phyloP scores from a whole-genome alignment of 2,797 vertebrate species.

The Rhadinocentrus ornatus region DNA sequence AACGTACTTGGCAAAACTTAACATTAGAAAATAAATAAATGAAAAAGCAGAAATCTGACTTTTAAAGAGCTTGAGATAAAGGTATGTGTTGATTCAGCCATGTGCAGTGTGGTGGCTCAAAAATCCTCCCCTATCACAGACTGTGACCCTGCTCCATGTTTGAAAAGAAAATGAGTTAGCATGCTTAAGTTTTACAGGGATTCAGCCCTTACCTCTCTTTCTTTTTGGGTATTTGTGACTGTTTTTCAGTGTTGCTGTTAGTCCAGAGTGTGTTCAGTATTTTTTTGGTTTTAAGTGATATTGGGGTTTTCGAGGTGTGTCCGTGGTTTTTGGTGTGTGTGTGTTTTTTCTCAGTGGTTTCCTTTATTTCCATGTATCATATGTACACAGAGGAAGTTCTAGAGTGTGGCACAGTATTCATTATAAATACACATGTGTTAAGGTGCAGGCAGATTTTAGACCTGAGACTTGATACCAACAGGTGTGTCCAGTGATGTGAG shows the following conservation, averaged over 20 bases:
- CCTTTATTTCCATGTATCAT: conserved; percentile 51
- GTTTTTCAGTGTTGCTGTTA: conserved; percentile 50
- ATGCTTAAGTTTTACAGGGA: conserved; percentile 14
- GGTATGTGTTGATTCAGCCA: background rate
- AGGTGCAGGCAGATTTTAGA: background rate
- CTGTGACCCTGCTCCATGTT: conserved; percentile 8
- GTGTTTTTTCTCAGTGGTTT: conserved; percentile 50
- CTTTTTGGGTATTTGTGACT: conserved; percentile 35
- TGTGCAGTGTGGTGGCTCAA: background rate
- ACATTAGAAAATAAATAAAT: background rate
- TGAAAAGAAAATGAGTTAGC: conserved; percentile 28
- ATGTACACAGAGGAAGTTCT: conserved; percentile 38
- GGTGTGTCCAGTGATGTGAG: conserved; percentile 41
- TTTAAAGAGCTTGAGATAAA: background rate
- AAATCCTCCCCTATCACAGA: conserved; percentile 14
- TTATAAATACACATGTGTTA: conserved; percentile 13
- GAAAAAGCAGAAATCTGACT: background rate
- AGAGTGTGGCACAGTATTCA: conserved; percentile 25
- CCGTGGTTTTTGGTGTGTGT: conserved; percentile 18
- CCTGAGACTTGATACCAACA: conserved; percentile 39
- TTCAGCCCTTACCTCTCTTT: conserved; percentile 32
- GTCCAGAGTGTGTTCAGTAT: conserved; percentile 44
- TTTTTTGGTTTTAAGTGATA: conserved; percentile 41
- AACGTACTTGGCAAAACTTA: background rate
- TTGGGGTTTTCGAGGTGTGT: conserved; percentile 37